Evolutionary conservation across 37 sponge, comb jelly and placozoan species (phyloP), one percentile per base, ranked within the genome.

Genomic region (Bolinopsis microptera): DNA sequence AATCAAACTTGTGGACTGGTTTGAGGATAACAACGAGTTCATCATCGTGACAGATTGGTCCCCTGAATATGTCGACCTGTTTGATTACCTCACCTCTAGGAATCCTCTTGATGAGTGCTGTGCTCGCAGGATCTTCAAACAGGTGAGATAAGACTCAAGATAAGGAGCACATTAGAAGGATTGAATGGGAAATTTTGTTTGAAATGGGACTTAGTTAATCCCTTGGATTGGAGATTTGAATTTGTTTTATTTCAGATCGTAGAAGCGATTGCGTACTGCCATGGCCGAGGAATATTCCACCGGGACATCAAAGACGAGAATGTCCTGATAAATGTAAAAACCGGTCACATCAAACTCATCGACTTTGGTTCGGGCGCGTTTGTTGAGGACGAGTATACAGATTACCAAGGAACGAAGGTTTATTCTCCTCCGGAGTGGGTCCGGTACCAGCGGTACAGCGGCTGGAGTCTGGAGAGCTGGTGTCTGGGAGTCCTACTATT

Each of bases 381-480:
- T 83, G 92, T 97, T 26, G 93, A 94, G 75, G 95, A 95, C 23
- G 93, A 86, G 31, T 86, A 86, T 38, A 86, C 35, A n/a, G 90
- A 86, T 40, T 86, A 86, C 36, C 90, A 86, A 30, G 97, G 97
- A 69, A 97, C 97, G 26, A 68, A 95, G 38, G 97, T 97, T 69
- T 97, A 96, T 93, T 93, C 94, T 83, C 97, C 97, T n/a, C 97
- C 97, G 21, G 97, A 97, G 93, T 97, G 97, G 97, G 93, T 96
- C 61, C 39, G 76, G 93, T 92, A 97, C 67, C 95, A 94, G 35
- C 68, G 92, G 0, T 97, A 97, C 83, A 83, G 94, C 92, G 97
- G 95, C 24, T 40, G 94, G 39, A 93, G 94, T 41, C 95, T 96
- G 38, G 96, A 96, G 18, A 94, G 96, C 38, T 97, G 97, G 97